These are phyloP conservation scores for Atta cephalotes DNA, from an alignment of 1,140 invertebrate genomes.

Conservation along the genomic window DNA sequence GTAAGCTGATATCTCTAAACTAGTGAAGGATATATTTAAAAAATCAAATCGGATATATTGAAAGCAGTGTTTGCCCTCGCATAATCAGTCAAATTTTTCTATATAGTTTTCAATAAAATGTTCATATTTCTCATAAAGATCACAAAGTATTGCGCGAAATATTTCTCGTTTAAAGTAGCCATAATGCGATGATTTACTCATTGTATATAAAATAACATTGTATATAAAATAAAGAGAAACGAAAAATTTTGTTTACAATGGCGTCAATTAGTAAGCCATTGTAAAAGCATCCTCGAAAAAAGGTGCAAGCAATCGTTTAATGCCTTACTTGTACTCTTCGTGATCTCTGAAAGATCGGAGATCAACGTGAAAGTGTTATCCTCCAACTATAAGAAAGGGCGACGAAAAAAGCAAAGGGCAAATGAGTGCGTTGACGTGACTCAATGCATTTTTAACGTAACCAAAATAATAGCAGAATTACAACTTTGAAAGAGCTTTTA, in stretches of 20 bases:
- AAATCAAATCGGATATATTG: not conserved
- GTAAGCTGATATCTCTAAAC: not conserved
- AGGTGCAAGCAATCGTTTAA: conserved; percentile 3
- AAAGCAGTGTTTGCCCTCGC: not conserved
- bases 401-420: conserved; percentile 57
- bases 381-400: conserved; percentile 60
- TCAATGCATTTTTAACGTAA: conserved; percentile 83
- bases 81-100: conserved; percentile 18
- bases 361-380: conserved; percentile 30
- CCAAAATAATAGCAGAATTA: conserved; percentile 78
- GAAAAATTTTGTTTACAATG: conserved; percentile 31
- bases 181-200: no score
- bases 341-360: conserved; percentile 53
- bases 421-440: conserved; percentile 77
- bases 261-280: conserved; percentile 35
- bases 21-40: no score
- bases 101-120: not conserved
- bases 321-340: conserved; percentile 32
- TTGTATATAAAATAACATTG: no score
- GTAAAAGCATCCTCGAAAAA: conserved; percentile 23
- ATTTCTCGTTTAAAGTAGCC: no score
- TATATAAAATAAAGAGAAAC: no score
- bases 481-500: conserved; percentile 44
- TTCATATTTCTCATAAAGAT: not conserved
- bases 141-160: no score